These are phyloP conservation scores for Ursus arctos DNA, from an alignment of 2,113 vertebrate genomes.

Conservation along the genomic window DNA sequence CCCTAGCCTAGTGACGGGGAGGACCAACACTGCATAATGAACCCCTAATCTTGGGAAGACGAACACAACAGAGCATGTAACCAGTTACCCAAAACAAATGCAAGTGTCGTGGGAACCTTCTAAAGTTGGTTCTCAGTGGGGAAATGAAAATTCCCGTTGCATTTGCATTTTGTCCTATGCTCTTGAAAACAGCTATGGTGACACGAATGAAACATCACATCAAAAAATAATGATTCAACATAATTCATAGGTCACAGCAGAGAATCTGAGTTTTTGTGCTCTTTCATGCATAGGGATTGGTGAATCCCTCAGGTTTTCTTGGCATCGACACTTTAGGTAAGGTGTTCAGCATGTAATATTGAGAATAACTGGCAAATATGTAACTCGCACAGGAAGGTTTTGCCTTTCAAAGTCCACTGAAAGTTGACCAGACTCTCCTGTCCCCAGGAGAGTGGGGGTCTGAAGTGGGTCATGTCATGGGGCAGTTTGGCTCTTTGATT, in stretches of 20 bases:
- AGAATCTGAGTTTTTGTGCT: conserved; percentile 44
- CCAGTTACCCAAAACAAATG: conserved; percentile 78
- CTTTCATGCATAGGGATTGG: conserved; percentile 35
- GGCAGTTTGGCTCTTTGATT: not conserved
- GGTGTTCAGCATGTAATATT: conserved; percentile 29
- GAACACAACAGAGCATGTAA: not conserved
- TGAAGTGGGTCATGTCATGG: not conserved
- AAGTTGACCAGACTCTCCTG: not conserved
- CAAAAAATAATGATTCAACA: conserved; percentile 76
- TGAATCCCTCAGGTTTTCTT: conserved; percentile 46
- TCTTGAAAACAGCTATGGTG: conserved; percentile 80
- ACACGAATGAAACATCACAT: conserved; percentile 83
- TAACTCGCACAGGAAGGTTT: conserved; percentile 61
- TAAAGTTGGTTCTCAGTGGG: conserved; percentile 77
- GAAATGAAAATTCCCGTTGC: conserved; percentile 76
- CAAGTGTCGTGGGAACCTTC: conserved; percentile 72
- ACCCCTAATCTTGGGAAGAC: not conserved
- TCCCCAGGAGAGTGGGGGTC: not conserved
- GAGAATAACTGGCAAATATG: conserved; percentile 55
- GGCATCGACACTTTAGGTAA: conserved; percentile 62
- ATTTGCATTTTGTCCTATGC: conserved; percentile 74
- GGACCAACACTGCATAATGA: conserved; percentile 46
- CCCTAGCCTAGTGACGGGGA: conserved; percentile 46
- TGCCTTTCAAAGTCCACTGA: conserved; percentile 63
- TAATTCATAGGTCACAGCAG: conserved; percentile 72